Base-by-base conservation (phyloP, 1,140 invertebrate genomes). In the Penaeus japonicus region DNA sequence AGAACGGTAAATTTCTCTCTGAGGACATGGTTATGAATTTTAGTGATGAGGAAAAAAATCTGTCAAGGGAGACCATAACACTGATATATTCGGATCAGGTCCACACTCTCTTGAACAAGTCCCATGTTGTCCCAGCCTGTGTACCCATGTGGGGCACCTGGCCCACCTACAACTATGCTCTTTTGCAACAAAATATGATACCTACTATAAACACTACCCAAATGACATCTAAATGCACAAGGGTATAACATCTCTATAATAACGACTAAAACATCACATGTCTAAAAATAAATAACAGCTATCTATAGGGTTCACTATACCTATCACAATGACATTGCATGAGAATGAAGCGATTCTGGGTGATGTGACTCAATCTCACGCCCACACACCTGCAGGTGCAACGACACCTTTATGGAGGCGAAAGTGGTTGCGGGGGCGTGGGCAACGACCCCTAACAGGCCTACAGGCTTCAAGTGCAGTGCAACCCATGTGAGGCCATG, bases 221-320 rank as follows among this genome's bases (percentile, higher is more conserved):
- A 88, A 83, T 86, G 84, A 86, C 79, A 88, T 81, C 55, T 88
- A 88, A 88, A 88, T 88, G 86, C 86, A 83, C 86, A 88, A 81
- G 86, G 86, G 86, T 88, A 88, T 82, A 88, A 88, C 86, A 88
- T 88, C 86, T 83, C 86, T 88, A 84, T 81, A 88, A 35, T 88
- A 88, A 84, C 65, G 80, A 88, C 86, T 88, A 88, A 88, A 84
- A 88, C 86, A 88, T 88, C 86, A 88, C 80, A 83, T 83, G 86
- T 88, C 86, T 88, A 88, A 88, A 88, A 88, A 88, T 88, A 88
- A 88, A 88, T 88, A 88, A 88, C 86, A 84, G 81, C 86, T 88
- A 88, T 88, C 86, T 88, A 88, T 88, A 88, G 86, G 86, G 86
- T 88, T 88, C 70, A 88, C 86, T 88, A 88, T 88, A 81, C 86